These are phyloP conservation scores for Battus philenor DNA, from an alignment of 1,140 invertebrate genomes.

Conservation along the genomic window DNA sequence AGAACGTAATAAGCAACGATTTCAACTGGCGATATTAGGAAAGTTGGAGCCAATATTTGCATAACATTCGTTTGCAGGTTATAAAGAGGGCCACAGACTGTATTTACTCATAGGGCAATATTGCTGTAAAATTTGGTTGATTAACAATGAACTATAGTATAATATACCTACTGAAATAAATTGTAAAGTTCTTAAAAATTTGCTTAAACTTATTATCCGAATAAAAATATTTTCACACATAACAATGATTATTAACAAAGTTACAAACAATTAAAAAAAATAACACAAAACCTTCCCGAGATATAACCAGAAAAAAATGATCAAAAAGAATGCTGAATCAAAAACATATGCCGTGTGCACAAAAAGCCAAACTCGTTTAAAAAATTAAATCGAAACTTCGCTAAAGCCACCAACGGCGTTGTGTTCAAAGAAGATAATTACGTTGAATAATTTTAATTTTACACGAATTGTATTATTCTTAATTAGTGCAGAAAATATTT, in stretches of 20 bases:
- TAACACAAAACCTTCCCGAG: no score
- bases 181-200: neutral
- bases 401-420: no score
- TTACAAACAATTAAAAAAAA: no score
- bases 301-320: no score
- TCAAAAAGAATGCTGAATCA: no score
- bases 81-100: neutral
- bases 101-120: constrained; percentile 1
- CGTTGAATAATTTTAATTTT: no score
- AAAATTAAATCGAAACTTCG: constrained; percentile 15
- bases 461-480: no score
- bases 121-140: constrained; percentile 1
- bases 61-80: constrained; percentile 7
- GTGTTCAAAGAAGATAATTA: constrained; percentile 1
- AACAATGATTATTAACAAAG: no score
- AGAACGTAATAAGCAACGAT: constrained; percentile 30
- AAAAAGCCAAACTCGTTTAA: no score
- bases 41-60: constrained; percentile 40
- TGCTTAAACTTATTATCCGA: neutral
- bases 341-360: no score
- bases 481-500: no score
- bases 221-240: neutral
- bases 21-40: constrained; percentile 51
- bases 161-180: neutral
- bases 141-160: neutral